Percentiles rank a stretch among this genome's conserved stretches.
Evolutionary conservation across 2,113 vertebrate species (phyloP).

Genomic region (Pyrgilauda ruficollis): DNA sequence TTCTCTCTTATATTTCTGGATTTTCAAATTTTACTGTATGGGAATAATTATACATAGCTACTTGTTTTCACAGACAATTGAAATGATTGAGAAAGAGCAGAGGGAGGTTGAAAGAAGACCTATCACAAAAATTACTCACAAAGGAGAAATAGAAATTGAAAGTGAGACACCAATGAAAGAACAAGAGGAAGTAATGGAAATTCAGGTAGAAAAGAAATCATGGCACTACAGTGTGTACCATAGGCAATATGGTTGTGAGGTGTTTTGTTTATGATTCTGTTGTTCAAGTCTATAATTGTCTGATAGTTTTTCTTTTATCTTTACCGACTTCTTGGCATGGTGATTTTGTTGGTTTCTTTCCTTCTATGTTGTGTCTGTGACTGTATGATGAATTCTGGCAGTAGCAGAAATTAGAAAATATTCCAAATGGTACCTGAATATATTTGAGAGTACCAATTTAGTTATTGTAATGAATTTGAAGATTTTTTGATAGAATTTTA

Average conservation of each 20-base stretch:
- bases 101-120: constrained; percentile 93
- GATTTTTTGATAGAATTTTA: neutral
- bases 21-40: neutral
- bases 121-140: constrained; percentile 98
- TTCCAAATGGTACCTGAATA: neutral
- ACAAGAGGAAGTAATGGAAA: constrained; percentile 82
- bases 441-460: neutral
- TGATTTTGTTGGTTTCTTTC: neutral
- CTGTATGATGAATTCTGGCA: neutral
- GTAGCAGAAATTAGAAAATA: neutral
- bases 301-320: neutral
- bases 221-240: neutral
- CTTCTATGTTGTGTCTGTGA: neutral
- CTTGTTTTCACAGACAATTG: constrained; percentile 85
- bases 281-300: neutral
- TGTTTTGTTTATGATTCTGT: neutral
- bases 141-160: constrained; percentile 99
- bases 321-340: neutral
- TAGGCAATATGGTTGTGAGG: neutral
- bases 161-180: constrained; percentile 91
- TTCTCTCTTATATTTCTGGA: neutral
- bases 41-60: neutral
- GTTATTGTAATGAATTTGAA: neutral
- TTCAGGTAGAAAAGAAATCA: constrained; percentile 72
- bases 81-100: constrained; percentile 99